A percentile compares a stretch with the other conserved stretches of the same genome.
Conservation (phyloP, 2,797 vertebrate genomes). For the Cichlasoma orientale region DNA sequence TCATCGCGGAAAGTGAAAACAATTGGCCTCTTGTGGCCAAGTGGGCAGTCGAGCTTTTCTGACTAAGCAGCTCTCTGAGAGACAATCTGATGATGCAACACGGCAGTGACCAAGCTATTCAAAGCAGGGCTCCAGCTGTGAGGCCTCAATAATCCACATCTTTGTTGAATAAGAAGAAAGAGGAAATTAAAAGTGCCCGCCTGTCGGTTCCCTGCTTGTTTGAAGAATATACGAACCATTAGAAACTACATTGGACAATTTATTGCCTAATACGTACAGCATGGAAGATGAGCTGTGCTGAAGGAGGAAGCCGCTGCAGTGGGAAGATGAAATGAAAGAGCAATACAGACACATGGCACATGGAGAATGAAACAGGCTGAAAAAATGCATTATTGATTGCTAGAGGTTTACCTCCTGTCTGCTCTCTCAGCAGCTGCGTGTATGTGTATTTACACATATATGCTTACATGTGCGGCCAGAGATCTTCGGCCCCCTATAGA, state of each 20-base stretch:
- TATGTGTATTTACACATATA: neutral
- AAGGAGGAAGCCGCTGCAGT: neutral
- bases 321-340: neutral
- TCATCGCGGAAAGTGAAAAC: slow-evolving; percentile 29
- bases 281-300: slow-evolving; percentile 18
- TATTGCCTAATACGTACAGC: slow-evolving; percentile 37
- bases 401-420: slow-evolving; percentile 25
- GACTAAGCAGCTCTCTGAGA: slow-evolving; percentile 11
- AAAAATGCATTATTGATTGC: slow-evolving; percentile 54
- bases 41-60: neutral
- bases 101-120: slow-evolving; percentile 38
- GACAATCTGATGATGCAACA: slow-evolving; percentile 37
- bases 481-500: slow-evolving; percentile 5
- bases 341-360: slow-evolving; percentile 21
- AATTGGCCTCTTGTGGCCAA: slow-evolving; percentile 20
- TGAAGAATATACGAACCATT: slow-evolving; percentile 15
- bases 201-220: slow-evolving; percentile 31
- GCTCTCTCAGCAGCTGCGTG: slow-evolving; percentile 32
- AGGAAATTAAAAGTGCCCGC: slow-evolving; percentile 29
- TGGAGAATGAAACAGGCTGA: neutral
- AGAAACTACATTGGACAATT: slow-evolving; percentile 37
- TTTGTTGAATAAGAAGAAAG: slow-evolving; percentile 43
- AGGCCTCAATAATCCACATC: slow-evolving; percentile 42
- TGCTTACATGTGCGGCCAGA: neutral
- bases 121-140: slow-evolving; percentile 44